Conservation (phyloP, 2,113 vertebrate species). For the Eptesicus fuscus region DNA sequence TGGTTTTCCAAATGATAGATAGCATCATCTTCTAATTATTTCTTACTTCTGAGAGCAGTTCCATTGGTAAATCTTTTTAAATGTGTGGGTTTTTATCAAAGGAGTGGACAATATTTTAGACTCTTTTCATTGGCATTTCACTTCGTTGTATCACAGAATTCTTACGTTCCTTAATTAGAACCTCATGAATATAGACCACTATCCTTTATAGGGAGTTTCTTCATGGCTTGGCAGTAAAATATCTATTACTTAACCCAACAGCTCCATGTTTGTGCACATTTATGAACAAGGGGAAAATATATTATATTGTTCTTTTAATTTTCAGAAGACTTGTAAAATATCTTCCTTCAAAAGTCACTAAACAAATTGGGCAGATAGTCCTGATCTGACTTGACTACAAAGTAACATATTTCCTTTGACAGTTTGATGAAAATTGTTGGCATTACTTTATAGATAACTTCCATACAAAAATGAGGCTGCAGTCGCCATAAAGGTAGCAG, state of each 20-base stretch:
- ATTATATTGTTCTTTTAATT: background rate
- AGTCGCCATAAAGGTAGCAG: background rate
- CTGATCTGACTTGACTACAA: background rate
- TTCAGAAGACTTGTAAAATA: slow-evolving; percentile 8
- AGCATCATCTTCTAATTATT: slow-evolving; percentile 2
- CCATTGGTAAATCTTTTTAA: slow-evolving; percentile 25
- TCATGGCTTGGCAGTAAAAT: background rate
- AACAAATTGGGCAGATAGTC: background rate
- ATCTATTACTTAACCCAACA: background rate
- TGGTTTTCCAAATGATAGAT: slow-evolving; percentile 12
- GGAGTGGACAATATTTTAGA: background rate
- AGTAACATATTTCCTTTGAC: background rate
- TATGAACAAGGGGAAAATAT: background rate
- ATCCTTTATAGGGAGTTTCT: background rate
- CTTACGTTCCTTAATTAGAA: slow-evolving; percentile 5
- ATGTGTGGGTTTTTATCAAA: background rate
- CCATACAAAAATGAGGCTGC: background rate
- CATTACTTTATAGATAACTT: background rate
- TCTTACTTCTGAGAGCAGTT: slow-evolving; percentile 28
- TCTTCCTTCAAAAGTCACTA: background rate
- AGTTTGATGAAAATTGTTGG: background rate
- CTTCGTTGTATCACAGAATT: background rate
- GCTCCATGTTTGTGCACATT: background rate
- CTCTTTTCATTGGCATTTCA: slow-evolving; percentile 20
- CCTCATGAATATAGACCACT: background rate